Base-by-base conservation (phyloP, 2,888 invertebrate genomes). In the Arctia plantaginis region DNA sequence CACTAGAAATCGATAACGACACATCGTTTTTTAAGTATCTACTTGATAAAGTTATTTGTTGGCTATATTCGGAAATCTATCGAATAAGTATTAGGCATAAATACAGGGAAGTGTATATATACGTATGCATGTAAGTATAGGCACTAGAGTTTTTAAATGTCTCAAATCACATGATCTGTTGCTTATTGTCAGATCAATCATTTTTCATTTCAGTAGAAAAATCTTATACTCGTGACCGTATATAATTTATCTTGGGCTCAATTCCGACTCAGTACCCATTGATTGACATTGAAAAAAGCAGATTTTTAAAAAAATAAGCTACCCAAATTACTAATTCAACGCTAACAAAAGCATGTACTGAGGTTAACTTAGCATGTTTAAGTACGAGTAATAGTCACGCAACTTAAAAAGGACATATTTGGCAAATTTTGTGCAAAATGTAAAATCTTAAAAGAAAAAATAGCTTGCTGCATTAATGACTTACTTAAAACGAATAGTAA, bases 1-100 rank as follows among this genome's bases (percentile, higher is more conserved):
- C 90, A 82, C 76, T 77, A 78, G 76, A 82, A 85, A 91, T 91
- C 89, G 89, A 90, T 90, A 82, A 78, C 80, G 78, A 77, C 79
- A 73, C 73, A 77, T 79, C 73, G 71, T 81, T 79, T 72, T 72
- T 44, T 15, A 68, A 65, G 41, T 33, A 44, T 55, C 55, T 33
- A 44, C 30, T 33, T 30, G 44, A 64, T 66, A 47, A 66, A 44
- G 41, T 13, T 69, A 62, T 66, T 66, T 55, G 41, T 44, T 12
- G 15, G 64, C n/a, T 12, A 64, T 66, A 67, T 74, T 71, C 67
- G 74, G 74, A 23, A 67, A 66, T 74, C 62, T 74, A 35, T 39
- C 59, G 39, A 66, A 39, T 18, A 51, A 69, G 18, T 30, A 30
- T 30, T 12, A 15, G 30, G 12, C 27, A 30, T 15, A 62, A 30